A percentile compares a stretch with the other conserved stretches of the same genome.
These are phyloP conservation scores for Palaemon carinicauda DNA, from an alignment of 1,140 invertebrate species.

Conservation along the genomic window DNA sequence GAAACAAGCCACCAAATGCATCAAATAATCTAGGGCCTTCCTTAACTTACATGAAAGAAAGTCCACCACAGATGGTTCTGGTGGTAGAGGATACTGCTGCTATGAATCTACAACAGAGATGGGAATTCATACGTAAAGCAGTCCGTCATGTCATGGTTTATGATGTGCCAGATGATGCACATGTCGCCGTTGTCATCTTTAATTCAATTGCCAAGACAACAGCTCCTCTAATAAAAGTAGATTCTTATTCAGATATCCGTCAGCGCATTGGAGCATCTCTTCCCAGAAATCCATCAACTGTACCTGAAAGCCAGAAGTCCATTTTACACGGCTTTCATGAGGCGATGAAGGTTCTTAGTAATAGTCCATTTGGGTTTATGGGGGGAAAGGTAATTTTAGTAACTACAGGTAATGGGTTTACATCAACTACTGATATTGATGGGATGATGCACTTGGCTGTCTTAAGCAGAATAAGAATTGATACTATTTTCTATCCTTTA, in stretches of 20 bases:
- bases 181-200: constrained; percentile 44
- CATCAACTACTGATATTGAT: background rate
- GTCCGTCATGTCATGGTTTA: constrained; percentile 45
- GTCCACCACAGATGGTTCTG: constrained; percentile 24
- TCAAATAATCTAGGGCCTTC: constrained; percentile 24
- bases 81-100: constrained; percentile 45
- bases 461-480: background rate
- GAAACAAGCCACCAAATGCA: background rate
- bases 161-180: constrained; percentile 40
- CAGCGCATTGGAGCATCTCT: background rate
- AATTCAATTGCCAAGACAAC: constrained; percentile 38
- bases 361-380: background rate
- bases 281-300: background rate
- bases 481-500: constrained; percentile 14
- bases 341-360: background rate
- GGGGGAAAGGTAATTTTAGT: background rate
- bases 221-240: constrained; percentile 42
- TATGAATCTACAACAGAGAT: constrained; percentile 50
- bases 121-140: constrained; percentile 51
- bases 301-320: background rate
- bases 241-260: background rate
- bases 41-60: constrained; percentile 28
- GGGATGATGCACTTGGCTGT: background rate
- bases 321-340: background rate
- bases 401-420: background rate